Evolutionary conservation across 2,113 vertebrate genomes (phyloP).

Genomic region (Helogale parvula): DNA sequence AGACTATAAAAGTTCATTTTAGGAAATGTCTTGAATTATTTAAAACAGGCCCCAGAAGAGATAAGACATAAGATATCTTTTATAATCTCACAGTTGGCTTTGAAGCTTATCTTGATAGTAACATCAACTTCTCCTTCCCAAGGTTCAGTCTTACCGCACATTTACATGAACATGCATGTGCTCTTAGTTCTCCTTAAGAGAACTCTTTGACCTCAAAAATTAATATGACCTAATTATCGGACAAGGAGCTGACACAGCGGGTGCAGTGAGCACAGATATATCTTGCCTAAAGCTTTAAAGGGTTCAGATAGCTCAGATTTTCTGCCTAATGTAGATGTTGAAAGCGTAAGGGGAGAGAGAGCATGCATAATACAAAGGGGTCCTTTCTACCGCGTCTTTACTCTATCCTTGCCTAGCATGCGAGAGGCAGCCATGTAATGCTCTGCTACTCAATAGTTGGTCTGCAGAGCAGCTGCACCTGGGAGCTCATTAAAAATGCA

Average conservation of each 20-base stretch:
- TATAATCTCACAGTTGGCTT: neutral
- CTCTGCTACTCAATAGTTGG: neutral
- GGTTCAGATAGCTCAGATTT: neutral
- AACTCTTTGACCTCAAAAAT: neutral
- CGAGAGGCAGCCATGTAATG: neutral
- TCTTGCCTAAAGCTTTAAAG: neutral
- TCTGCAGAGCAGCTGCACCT: neutral
- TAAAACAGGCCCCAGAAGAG: neutral
- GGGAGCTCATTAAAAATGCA: neutral
- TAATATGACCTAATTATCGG: neutral
- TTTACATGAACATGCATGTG: neutral
- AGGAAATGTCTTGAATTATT: neutral
- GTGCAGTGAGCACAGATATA: accelerated
- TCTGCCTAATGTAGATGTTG: neutral
- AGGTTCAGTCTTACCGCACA: neutral
- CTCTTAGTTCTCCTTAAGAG: neutral
- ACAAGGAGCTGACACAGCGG: accelerated
- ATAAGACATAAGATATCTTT: neutral
- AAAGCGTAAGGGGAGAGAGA: neutral
- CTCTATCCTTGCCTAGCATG: neutral
- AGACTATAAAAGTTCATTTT: neutral
- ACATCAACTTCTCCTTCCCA: neutral
- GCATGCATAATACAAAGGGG: neutral
- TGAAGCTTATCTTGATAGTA: neutral
- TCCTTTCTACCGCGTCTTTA: neutral